These are phyloP conservation scores for Pararge aegeria DNA, from an alignment of 1,140 invertebrate species.

Conservation along the genomic window DNA sequence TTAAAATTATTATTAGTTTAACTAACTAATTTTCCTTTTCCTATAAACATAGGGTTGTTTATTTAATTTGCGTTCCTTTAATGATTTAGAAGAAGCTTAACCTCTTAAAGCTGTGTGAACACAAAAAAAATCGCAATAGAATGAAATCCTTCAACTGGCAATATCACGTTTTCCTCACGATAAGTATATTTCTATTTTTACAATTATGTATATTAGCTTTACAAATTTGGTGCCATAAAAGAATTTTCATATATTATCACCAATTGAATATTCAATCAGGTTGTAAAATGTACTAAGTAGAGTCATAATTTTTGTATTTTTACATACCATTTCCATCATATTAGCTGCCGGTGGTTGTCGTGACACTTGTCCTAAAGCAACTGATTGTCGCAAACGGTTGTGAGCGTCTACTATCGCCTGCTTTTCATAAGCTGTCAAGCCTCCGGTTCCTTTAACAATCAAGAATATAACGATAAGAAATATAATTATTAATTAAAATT, in stretches of 20 bases:
- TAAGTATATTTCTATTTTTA: not conserved
- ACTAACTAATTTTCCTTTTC: no score
- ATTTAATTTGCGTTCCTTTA: no score
- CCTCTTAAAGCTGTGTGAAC: not conserved
- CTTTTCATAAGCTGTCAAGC: conserved; percentile 86
- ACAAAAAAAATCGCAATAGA: not conserved
- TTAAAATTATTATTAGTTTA: no score
- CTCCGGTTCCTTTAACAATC: conserved; percentile 81
- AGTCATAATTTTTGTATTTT: not conserved
- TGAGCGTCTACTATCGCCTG: conserved; percentile 88
- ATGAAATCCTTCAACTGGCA: not conserved
- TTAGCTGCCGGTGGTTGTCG: conserved; percentile 89
- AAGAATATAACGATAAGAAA: not conserved
- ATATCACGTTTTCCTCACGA: not conserved
- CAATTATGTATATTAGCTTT: not conserved
- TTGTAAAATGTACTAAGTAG: conserved; percentile 9
- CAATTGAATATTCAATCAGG: conserved; percentile 11
- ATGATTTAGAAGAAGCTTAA: no score
- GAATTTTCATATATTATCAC: conserved; percentile 1
- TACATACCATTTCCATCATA: conserved; percentile 89
- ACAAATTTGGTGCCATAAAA: not conserved
- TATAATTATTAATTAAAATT: not conserved
- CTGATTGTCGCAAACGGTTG: conserved; percentile 88
- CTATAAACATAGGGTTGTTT: no score
- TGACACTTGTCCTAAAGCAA: conserved; percentile 88